Conservation (phyloP, 2,888 invertebrate genomes). For the Bimastos eiseni region DNA sequence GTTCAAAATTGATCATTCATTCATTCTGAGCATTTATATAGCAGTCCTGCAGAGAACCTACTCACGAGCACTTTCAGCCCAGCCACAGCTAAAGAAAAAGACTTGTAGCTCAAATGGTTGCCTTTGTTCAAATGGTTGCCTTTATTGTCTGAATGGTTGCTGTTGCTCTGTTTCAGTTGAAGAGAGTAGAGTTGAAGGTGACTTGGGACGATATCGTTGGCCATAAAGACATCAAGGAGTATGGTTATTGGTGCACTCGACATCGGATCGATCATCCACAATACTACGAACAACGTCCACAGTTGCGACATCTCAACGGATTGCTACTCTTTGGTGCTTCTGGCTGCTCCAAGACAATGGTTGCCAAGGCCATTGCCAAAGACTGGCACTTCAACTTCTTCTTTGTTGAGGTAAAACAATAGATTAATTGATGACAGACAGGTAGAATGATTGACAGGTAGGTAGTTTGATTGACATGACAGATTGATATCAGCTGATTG, state of each 20-base stretch:
- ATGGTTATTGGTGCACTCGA: neutral
- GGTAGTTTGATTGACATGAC: neutral
- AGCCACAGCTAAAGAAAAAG: too few species aligned
- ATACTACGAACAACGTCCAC: neutral
- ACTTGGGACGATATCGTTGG: neutral
- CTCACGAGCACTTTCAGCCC: too few species aligned
- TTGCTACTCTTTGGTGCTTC: neutral
- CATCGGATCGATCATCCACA: neutral
- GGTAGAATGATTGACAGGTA: neutral
- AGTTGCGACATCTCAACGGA: neutral
- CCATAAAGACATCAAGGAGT: neutral
- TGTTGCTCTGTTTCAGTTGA: neutral
- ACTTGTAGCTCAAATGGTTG: too few species aligned
- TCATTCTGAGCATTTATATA: too few species aligned
- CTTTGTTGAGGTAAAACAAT: neutral
- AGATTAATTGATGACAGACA: neutral
- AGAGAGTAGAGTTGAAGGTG: neutral
- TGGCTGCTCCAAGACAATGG: slow-evolving; percentile 17
- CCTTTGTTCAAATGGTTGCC: too few species aligned
- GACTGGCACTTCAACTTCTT: slow-evolving; percentile 14
- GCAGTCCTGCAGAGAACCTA: too few species aligned
- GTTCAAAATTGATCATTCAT: too few species aligned
- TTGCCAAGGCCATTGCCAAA: slow-evolving; percentile 2
- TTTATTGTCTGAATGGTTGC: neutral
- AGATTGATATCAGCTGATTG: too few species aligned